These are phyloP conservation scores for Epicampocera succincta DNA, from an alignment of 2,888 invertebrate species.

Conservation along the genomic window DNA sequence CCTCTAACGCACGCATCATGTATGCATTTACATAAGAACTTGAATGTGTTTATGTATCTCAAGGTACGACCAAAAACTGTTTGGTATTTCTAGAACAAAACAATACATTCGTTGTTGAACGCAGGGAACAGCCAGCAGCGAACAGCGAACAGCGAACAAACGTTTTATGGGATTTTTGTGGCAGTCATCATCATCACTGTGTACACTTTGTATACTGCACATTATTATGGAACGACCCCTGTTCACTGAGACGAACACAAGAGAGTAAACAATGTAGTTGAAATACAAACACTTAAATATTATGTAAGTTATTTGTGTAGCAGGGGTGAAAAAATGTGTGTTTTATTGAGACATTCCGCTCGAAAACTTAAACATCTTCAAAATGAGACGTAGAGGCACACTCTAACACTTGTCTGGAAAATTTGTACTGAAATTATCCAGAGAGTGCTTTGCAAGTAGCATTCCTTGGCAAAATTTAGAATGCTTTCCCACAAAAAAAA, in stretches of 20 bases:
- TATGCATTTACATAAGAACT: not conserved
- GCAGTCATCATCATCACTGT: constrained; percentile 23
- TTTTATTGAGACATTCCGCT: no score
- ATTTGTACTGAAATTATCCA: no score
- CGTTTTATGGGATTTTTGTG: constrained; percentile 32
- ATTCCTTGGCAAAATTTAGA: no score
- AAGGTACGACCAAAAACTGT: constrained; percentile 13
- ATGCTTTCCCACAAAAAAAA: no score
- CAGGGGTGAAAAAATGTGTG: constrained; percentile 16
- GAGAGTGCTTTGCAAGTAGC: no score
- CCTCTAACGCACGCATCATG: not conserved
- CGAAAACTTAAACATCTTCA: no score
- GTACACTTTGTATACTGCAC: not conserved
- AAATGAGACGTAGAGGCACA: no score
- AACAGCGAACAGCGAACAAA: constrained; percentile 49
- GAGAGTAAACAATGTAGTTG: constrained; percentile 41
- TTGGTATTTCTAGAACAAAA: constrained; percentile 50
- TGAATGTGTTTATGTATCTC: not conserved
- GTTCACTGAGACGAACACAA: constrained; percentile 43
- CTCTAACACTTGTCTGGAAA: no score
- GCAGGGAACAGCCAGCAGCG: constrained; percentile 52
- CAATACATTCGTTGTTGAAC: constrained; percentile 48
- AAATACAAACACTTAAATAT: constrained; percentile 25
- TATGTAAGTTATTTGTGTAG: not conserved
- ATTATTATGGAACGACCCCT: constrained; percentile 35